phyloP scores from a whole-genome alignment of 2,113 vertebrate species.

The Shinisaurus crocodilurus region DNA sequence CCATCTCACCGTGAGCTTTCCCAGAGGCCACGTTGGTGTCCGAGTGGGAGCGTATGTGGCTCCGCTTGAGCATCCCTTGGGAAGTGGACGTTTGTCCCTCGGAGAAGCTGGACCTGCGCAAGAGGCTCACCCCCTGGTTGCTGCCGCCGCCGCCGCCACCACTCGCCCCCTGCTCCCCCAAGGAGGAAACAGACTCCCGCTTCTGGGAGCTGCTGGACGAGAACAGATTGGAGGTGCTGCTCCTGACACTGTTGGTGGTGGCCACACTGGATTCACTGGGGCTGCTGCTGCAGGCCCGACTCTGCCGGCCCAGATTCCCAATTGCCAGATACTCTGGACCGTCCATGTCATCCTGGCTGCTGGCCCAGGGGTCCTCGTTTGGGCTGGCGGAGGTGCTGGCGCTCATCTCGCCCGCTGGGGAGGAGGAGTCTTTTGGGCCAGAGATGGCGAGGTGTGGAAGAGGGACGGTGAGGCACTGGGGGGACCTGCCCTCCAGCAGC shows the following conservation, averaged over 20 bases:
- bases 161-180: slow-evolving; percentile 63
- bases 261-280: slow-evolving; percentile 67
- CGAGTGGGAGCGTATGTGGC: slow-evolving; percentile 89
- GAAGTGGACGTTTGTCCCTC: slow-evolving; percentile 82
- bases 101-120: slow-evolving; percentile 91
- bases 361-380: slow-evolving; percentile 77
- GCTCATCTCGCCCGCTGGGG: slow-evolving; percentile 73
- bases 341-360: slow-evolving; percentile 81
- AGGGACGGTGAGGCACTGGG: slow-evolving; percentile 42
- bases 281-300: slow-evolving; percentile 75
- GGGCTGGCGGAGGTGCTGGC: slow-evolving; percentile 74
- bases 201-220: slow-evolving; percentile 80
- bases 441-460: slow-evolving; percentile 4
- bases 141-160: slow-evolving; percentile 35
- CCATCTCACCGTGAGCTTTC: slow-evolving; percentile 82
- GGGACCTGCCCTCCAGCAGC: slow-evolving; percentile 50
- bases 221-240: slow-evolving; percentile 78
- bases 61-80: slow-evolving; percentile 74
- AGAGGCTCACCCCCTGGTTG: slow-evolving; percentile 67
- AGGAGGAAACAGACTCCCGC: slow-evolving; percentile 68
- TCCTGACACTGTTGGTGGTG: slow-evolving; percentile 62
- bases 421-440: slow-evolving; percentile 58
- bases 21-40: slow-evolving; percentile 89
- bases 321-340: slow-evolving; percentile 97
- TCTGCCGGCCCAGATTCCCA: slow-evolving; percentile 86